These are phyloP conservation scores for Sinocyclocheilus anophthalmus DNA, from an alignment of 2,113 vertebrate genomes.

Conservation along the genomic window DNA sequence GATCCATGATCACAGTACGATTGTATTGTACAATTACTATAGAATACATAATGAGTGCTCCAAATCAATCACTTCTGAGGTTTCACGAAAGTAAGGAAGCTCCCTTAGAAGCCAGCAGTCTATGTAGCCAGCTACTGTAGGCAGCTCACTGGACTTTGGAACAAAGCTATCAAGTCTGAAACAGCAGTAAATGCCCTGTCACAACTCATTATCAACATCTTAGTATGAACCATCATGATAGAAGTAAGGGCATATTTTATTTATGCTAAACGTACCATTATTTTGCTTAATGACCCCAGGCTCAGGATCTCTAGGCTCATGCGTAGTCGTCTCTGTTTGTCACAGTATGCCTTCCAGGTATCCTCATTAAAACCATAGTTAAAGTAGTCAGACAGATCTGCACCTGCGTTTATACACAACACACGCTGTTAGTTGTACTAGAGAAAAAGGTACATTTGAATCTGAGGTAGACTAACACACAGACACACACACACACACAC, in stretches of 20 bases:
- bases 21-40: too few species aligned
- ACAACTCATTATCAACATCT: neutral
- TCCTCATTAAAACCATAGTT: slow-evolving; percentile 95
- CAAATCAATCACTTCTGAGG: neutral
- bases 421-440: neutral
- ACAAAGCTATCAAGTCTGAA: neutral
- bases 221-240: neutral
- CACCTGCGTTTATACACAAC: slow-evolving; percentile 74
- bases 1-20: too few species aligned
- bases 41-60: too few species aligned
- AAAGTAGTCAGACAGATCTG: slow-evolving; percentile 92
- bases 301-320: slow-evolving; percentile 81
- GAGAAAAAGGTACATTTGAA: neutral
- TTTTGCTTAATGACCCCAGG: slow-evolving; percentile 80
- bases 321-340: slow-evolving; percentile 84
- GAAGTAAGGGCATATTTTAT: neutral
- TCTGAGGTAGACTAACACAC: slow-evolving; percentile 19
- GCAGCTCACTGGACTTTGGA: neutral
- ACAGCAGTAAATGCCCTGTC: neutral
- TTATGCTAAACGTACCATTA: slow-evolving; percentile 76
- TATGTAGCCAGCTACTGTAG: neutral
- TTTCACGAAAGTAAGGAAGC: neutral
- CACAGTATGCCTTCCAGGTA: slow-evolving; percentile 88
- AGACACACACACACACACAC: neutral
- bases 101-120: neutral